These are phyloP conservation scores for Mandrillus leucophaeus DNA, from an alignment of 2,113 vertebrate species.

Conservation along the genomic window DNA sequence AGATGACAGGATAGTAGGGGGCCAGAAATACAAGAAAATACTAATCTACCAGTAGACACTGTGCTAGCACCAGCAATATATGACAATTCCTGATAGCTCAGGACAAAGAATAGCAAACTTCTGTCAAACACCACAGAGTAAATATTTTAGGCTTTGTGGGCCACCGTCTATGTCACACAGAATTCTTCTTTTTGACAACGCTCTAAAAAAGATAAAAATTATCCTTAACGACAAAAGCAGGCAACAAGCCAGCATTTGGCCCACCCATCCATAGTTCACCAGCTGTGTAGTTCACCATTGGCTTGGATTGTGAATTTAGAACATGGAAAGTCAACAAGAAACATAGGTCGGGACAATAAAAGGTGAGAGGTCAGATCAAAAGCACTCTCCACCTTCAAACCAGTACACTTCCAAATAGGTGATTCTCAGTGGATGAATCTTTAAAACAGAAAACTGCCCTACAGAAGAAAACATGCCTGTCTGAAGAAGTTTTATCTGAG, in stretches of 20 bases:
- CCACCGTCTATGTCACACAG: not conserved
- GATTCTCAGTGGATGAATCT: not conserved
- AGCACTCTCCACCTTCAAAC: not conserved
- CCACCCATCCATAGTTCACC: not conserved
- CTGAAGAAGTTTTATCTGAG: not conserved
- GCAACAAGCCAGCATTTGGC: not conserved
- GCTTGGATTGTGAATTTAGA: not conserved
- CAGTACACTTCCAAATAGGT: not conserved
- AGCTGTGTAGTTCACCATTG: not conserved
- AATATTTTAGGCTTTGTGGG: not conserved
- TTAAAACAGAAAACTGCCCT: not conserved
- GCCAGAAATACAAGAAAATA: not conserved
- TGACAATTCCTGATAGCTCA: not conserved
- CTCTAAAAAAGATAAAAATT: not conserved
- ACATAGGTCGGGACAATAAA: not conserved
- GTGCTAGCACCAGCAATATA: not conserved
- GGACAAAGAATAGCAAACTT: not conserved
- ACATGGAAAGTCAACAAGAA: not conserved
- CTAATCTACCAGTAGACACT: not conserved
- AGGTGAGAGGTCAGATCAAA: not conserved
- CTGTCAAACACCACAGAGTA: not conserved
- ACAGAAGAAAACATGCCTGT: not conserved
- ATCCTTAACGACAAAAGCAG: constrained; percentile 3
- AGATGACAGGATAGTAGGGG: not conserved
- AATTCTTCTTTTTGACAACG: not conserved